These are phyloP conservation scores for Pseudotriccus pelzelni DNA, from an alignment of 2,797 vertebrate species.

Conservation along the genomic window DNA sequence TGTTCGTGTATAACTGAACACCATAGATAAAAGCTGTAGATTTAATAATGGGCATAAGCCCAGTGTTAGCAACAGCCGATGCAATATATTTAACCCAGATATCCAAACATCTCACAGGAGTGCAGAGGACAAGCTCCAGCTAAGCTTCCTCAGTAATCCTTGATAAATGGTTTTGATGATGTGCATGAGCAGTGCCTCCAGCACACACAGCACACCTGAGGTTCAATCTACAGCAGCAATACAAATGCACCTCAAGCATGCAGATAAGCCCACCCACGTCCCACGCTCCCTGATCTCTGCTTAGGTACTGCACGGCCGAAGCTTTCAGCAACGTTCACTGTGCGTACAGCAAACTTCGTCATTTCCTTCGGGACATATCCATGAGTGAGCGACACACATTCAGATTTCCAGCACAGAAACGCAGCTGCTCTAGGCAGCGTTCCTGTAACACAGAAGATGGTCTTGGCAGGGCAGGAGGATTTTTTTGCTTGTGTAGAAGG, in stretches of 20 bases:
- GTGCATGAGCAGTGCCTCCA: not conserved
- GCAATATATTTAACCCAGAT: not conserved
- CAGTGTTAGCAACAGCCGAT: not conserved
- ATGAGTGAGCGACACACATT: not conserved
- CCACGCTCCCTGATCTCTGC: not conserved
- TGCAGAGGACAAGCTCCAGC: not conserved
- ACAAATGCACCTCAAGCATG: not conserved
- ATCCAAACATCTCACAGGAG: not conserved
- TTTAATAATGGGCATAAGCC: not conserved
- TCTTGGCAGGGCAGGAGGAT: not conserved
- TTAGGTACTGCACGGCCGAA: not conserved
- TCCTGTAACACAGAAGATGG: not conserved
- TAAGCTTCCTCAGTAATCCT: not conserved
- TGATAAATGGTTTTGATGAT: not conserved
- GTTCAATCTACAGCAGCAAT: not conserved
- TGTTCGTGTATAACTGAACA: rapidly evolving
- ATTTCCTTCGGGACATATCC: not conserved
- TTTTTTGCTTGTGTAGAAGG: slow-evolving; percentile 15
- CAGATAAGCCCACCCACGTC: not conserved
- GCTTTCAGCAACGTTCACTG: not conserved
- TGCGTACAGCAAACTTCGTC: not conserved
- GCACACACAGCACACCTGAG: not conserved
- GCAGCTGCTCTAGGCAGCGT: not conserved
- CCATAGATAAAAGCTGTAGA: not conserved
- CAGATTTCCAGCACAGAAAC: not conserved